Base-by-base conservation (phyloP, 1,140 invertebrate species). In the Berghia stephanieae region DNA sequence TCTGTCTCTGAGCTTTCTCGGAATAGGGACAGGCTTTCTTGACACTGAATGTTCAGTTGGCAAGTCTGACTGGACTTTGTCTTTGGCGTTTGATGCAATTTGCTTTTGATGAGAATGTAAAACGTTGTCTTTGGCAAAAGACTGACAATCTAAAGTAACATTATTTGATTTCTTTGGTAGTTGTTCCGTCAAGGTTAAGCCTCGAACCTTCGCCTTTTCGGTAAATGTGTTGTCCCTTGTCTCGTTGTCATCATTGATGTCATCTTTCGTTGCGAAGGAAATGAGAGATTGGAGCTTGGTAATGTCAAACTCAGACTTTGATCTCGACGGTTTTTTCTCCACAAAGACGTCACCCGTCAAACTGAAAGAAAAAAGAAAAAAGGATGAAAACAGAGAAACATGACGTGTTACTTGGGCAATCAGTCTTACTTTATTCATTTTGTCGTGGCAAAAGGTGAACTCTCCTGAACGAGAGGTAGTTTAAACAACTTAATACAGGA, bases 291-390 rank as follows among this genome's bases (percentile, higher is more conserved):
- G 49, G 1, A 60, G 16, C 44, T 68, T 40, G 21, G 49, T 42
- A 2, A 76, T 43, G 27, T 68, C 44, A 38, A 42, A 34, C 31
- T 76, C 60, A 16, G 74, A 76, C 63, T 76, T 76, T n/a, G 74
- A 76, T 1, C 74, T n/a, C 21, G 74, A 6, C 16, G 74, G 60
- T 34, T 67, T 63, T 38, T 46, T 76, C 60, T 68, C 31, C 40
- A 34, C 63, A 43, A 38, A 40, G 40, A 57, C 46, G 38, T 57
- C 31, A 5, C 3, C 27, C 8, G 57, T 63, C 57, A 63, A 27
- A 10, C 13, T 8, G 10, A 16, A 8, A 31, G 31, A 68, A 38
- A 68, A 68, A 68, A n/a, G 5, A 36, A 40, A 68, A 40, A n/a
- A n/a, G n/a, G n/a, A n/a, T n/a, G n/a, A n/a, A n/a, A n/a, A n/a